Percentiles rank a stretch among this genome's conserved stretches.
phyloP scores from a whole-genome alignment of 1,140 invertebrate species.

The Helicoverpa armigera region DNA sequence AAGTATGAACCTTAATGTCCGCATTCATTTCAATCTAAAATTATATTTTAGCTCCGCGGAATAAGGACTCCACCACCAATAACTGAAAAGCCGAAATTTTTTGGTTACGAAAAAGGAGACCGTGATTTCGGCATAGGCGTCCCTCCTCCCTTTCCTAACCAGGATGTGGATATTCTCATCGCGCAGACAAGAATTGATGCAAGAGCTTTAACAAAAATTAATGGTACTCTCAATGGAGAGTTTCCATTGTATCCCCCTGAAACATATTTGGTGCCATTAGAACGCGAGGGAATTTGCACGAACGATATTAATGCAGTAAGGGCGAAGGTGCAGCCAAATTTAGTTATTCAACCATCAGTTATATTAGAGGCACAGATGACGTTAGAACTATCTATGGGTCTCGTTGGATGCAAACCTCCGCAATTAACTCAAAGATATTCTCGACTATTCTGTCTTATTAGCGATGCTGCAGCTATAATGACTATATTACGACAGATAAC shows the following conservation, averaged over 20 bases:
- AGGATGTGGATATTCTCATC: conserved; percentile 66
- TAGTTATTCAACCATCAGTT: conserved; percentile 62
- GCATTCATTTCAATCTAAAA: too few species aligned
- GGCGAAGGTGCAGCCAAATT: conserved; percentile 54
- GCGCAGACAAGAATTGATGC: conserved; percentile 74
- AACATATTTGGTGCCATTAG: conserved; percentile 42
- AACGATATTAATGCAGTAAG: conserved; percentile 74
- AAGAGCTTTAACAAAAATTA: conserved; percentile 66
- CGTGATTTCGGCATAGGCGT: conserved; percentile 56
- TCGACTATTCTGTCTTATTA: conserved; percentile 68
- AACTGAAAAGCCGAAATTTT: conserved; percentile 54
- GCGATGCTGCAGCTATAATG: conserved; percentile 55
- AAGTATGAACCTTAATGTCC: too few species aligned
- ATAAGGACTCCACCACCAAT: conserved; percentile 49
- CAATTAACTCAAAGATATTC: conserved; percentile 61
- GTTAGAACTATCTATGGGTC: conserved; percentile 72
- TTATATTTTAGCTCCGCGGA: conserved; percentile 66
- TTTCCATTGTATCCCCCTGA: conserved; percentile 71
- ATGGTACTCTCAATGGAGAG: conserved; percentile 68
- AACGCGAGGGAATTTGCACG: conserved; percentile 65
- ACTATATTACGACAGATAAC: conserved; percentile 62
- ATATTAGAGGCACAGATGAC: conserved; percentile 77
- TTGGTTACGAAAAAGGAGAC: conserved; percentile 68
- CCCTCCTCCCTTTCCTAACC: conserved; percentile 48
- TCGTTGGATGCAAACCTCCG: conserved; percentile 73